Conservation (phyloP, 2,888 invertebrate genomes). For the Orthosia incerta region DNA sequence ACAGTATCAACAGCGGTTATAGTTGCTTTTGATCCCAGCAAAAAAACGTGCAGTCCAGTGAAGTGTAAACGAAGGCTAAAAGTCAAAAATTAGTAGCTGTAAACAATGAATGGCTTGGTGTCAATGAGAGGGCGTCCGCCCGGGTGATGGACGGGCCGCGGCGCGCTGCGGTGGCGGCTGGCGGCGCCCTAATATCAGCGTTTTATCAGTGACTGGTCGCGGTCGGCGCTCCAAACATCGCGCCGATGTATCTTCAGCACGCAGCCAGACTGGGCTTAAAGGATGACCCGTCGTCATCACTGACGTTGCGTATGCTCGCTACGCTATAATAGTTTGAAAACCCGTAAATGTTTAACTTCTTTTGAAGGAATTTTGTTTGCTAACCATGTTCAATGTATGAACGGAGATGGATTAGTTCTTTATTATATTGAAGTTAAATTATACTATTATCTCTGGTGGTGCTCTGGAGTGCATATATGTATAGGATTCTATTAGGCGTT, state of each 20-base stretch:
- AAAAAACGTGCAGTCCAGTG: no score
- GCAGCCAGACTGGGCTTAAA: slow-evolving; percentile 61
- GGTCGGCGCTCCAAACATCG: slow-evolving; percentile 67
- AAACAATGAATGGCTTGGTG: slow-evolving; percentile 70
- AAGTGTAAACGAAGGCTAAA: no score
- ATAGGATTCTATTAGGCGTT: neutral
- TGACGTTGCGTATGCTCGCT: slow-evolving; percentile 29
- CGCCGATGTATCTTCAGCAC: slow-evolving; percentile 55
- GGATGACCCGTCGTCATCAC: slow-evolving; percentile 51
- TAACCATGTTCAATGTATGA: neutral
- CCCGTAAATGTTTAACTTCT: neutral
- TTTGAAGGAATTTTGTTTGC: neutral
- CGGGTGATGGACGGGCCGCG: slow-evolving; percentile 81
- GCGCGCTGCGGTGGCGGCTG: slow-evolving; percentile 77
- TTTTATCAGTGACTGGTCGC: slow-evolving; percentile 86
- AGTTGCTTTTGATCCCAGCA: no score
- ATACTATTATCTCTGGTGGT: no score
- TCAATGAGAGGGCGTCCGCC: slow-evolving; percentile 68
- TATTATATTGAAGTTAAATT: neutral
- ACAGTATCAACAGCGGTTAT: no score
- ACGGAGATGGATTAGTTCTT: neutral
- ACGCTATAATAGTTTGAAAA: neutral
- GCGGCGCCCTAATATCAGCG: slow-evolving; percentile 86
- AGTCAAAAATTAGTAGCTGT: slow-evolving; percentile 32
- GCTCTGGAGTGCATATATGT: neutral